phyloP scores from a whole-genome alignment of 2,888 invertebrate genomes.

The Blera fallax region DNA sequence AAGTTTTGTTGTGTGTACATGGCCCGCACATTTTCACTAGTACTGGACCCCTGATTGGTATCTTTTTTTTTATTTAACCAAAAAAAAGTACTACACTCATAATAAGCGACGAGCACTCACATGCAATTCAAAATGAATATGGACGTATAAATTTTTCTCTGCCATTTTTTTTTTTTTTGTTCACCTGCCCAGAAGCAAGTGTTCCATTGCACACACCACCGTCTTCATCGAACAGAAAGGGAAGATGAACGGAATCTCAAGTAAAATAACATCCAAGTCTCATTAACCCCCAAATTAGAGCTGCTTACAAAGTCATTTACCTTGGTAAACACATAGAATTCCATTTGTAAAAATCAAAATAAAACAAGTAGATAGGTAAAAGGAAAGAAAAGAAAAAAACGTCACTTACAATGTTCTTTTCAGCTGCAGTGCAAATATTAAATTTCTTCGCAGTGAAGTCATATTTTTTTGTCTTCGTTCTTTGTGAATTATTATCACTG shows the following conservation, averaged over 20 bases:
- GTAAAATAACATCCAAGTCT: neutral
- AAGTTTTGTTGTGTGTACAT: constrained; percentile 55
- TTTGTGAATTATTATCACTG: constrained; percentile 70
- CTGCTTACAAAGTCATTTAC: constrained; percentile 61
- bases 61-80: constrained; percentile 9
- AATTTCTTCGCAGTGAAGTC: constrained; percentile 67
- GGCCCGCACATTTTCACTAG: constrained; percentile 46
- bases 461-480: constrained; percentile 61
- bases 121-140: constrained; percentile 48
- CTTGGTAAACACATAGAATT: constrained; percentile 40
- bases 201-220: neutral
- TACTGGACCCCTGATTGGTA: constrained; percentile 47
- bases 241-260: neutral
- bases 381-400: constrained; percentile 13
- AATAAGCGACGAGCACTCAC: constrained; percentile 25
- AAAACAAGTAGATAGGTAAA: neutral
- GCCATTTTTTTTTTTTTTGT: constrained; percentile 18
- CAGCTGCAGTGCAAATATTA: constrained; percentile 57
- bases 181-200: constrained; percentile 48
- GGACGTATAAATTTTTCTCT: constrained; percentile 31
- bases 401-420: constrained; percentile 62
- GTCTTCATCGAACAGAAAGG: too few species aligned
- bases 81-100: constrained; percentile 11
- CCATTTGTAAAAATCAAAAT: constrained; percentile 24
- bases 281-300: constrained; percentile 49